Evolutionary conservation across 2,113 vertebrate species (phyloP).

Genomic region (Procapra przewalskii): DNA sequence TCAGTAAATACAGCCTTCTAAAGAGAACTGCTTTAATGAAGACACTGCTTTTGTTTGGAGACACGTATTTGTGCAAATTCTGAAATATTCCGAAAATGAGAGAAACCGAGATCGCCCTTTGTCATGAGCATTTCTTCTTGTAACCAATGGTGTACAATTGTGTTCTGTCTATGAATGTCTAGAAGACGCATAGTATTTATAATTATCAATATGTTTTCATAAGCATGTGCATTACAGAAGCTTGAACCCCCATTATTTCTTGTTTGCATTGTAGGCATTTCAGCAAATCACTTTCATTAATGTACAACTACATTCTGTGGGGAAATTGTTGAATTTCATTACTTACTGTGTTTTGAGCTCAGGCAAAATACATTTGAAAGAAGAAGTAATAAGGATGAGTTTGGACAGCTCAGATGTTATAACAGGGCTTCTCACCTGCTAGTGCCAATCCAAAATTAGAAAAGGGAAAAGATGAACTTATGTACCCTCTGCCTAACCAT

Average conservation of each 20-base stretch:
- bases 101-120: neutral
- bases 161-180: constrained; percentile 36
- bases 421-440: neutral
- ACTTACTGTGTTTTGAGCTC: neutral
- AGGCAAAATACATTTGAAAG: neutral
- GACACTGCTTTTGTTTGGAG: neutral
- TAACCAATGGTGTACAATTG: neutral
- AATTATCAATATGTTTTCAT: constrained; percentile 64
- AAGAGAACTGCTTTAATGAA: neutral
- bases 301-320: neutral
- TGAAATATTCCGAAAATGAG: neutral
- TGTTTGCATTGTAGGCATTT: neutral
- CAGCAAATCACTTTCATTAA: neutral
- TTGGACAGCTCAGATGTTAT: neutral
- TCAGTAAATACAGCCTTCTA: neutral
- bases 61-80: neutral
- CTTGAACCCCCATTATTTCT: constrained; percentile 36
- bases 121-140: constrained; percentile 9
- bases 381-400: neutral
- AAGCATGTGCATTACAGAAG: constrained; percentile 24
- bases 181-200: constrained; percentile 66
- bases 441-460: neutral
- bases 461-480: neutral
- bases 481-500: neutral
- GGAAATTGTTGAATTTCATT: neutral